phyloP scores from a whole-genome alignment of 64 coral and sea anemone species.

The Pocillopora verrucosa region DNA sequence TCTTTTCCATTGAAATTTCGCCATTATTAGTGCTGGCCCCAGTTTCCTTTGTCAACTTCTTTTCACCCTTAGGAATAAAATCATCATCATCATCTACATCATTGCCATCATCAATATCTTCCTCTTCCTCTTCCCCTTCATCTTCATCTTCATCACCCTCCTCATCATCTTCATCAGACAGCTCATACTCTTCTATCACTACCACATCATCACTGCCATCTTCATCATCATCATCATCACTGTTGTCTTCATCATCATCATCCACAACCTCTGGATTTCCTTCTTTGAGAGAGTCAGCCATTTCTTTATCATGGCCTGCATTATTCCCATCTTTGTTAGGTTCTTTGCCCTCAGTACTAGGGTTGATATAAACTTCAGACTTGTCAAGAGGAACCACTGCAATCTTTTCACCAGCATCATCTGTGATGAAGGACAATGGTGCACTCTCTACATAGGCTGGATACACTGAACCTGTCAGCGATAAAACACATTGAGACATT shows the following conservation, averaged over 20 bases:
- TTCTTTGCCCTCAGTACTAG: constrained; percentile 13
- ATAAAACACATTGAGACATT: neutral
- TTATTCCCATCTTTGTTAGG: constrained; percentile 2
- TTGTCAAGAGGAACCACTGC: constrained; percentile 27
- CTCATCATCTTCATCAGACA: neutral
- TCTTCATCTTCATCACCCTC: neutral
- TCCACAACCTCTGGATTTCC: constrained; percentile 1
- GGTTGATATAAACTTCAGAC: constrained; percentile 18
- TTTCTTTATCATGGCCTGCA: neutral
- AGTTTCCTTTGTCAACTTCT: neutral
- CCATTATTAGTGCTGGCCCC: neutral
- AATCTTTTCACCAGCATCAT: constrained; percentile 17
- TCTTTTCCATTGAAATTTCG: neutral
- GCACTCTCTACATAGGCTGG: constrained; percentile 33
- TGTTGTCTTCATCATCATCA: neutral
- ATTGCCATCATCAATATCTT: neutral
- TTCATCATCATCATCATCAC: neutral
- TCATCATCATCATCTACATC: constrained; percentile 31
- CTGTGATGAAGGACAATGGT: constrained; percentile 32
- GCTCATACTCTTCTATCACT: neutral
- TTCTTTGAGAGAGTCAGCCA: neutral
- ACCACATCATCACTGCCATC: neutral
- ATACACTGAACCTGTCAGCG: constrained; percentile 31
- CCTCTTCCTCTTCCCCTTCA: neutral
- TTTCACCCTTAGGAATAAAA: constrained; percentile 27